A percentile compares a stretch with the other conserved stretches of the same genome.
Conservation (phyloP, 2,888 invertebrate species). For the Leptopilina syphax region DNA sequence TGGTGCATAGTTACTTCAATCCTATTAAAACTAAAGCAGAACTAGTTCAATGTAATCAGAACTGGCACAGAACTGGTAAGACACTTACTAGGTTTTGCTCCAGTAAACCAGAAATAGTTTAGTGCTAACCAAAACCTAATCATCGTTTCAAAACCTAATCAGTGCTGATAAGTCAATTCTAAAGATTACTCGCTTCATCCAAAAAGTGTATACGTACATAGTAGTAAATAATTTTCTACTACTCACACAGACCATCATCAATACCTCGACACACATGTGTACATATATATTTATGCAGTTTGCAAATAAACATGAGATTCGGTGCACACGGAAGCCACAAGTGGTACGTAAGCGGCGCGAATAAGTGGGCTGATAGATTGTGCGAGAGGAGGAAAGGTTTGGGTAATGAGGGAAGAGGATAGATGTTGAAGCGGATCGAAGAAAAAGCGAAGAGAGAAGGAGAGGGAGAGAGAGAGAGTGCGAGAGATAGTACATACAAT, state of each 20-base stretch:
- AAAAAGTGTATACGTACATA: no score
- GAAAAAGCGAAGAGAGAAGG: constrained; percentile 45
- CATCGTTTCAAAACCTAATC: no score
- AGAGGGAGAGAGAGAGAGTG: constrained; percentile 38
- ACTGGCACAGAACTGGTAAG: no score
- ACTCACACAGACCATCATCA: neutral
- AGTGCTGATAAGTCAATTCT: no score
- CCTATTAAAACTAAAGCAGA: no score
- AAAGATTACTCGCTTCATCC: no score
- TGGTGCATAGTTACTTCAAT: no score
- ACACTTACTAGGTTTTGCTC: no score
- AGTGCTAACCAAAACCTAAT: no score
- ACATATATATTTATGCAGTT: neutral
- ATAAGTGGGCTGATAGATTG: constrained; percentile 72
- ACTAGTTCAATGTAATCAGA: no score
- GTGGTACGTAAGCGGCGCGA: constrained; percentile 72
- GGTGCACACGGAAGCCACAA: constrained; percentile 64
- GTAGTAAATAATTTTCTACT: constrained; percentile 19
- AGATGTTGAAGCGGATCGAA: constrained; percentile 47
- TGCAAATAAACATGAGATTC: constrained; percentile 39
- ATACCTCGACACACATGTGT: neutral
- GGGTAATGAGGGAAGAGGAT: constrained; percentile 51
- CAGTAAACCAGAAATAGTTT: no score
- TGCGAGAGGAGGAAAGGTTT: constrained; percentile 47
- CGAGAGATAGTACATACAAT: constrained; percentile 67